Evolutionary conservation across 2,113 vertebrate species (phyloP).

Genomic region (Aix galericulata): DNA sequence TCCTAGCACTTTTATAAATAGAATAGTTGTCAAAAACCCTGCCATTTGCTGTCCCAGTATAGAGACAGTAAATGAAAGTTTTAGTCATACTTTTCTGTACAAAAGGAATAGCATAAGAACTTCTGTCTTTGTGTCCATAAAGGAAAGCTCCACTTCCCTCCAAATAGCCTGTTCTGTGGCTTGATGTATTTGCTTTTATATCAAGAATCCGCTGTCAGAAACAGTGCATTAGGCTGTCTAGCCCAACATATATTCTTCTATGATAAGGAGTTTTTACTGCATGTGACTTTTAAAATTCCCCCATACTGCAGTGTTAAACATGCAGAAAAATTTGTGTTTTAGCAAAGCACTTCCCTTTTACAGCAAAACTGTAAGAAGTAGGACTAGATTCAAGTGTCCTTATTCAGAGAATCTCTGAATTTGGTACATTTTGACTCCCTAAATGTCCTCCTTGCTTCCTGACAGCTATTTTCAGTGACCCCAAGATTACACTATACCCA

Average conservation of each 20-base stretch:
- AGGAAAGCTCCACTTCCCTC: background rate
- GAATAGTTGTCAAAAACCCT: background rate
- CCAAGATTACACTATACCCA: background rate
- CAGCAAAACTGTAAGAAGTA: background rate
- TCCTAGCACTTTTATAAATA: background rate
- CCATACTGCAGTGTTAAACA: background rate
- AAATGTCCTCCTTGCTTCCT: background rate
- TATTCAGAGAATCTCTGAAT: background rate
- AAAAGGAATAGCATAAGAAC: background rate
- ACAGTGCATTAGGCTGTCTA: background rate
- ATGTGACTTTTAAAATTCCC: background rate
- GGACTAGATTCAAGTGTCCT: background rate
- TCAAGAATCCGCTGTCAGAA: background rate
- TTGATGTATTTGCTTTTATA: background rate
- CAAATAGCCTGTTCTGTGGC: background rate
- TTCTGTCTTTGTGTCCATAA: background rate
- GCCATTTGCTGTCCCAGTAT: background rate
- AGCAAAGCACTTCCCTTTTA: background rate
- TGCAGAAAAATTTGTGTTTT: background rate
- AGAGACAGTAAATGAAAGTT: background rate
- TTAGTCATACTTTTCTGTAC: background rate
- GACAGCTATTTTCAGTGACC: background rate
- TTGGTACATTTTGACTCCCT: background rate
- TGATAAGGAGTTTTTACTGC: background rate
- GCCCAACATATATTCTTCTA: background rate